Conservation (phyloP, 2,888 invertebrate genomes). For the Dryobota labecula region DNA sequence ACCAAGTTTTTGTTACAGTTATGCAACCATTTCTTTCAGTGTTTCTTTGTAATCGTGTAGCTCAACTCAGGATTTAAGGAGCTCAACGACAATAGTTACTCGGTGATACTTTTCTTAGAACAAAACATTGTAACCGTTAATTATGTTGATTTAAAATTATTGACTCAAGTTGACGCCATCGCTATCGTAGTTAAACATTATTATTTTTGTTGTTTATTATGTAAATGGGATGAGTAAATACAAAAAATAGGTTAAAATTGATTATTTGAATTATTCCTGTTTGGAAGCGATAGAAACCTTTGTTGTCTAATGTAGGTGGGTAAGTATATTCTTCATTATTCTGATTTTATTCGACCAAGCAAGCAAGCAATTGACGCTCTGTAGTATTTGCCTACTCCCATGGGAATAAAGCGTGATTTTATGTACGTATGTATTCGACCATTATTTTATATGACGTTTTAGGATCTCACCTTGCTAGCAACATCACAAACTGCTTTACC, state of each 20-base stretch:
- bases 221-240: constrained; percentile 51
- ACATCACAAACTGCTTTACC: not conserved
- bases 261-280: constrained; percentile 26
- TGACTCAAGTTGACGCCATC: constrained; percentile 57
- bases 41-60: too few species aligned
- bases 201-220: constrained; percentile 56
- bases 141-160: constrained; percentile 59
- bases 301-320: not conserved
- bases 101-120: constrained; percentile 20
- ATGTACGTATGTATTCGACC: too few species aligned
- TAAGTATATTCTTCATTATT: not conserved
- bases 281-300: not conserved
- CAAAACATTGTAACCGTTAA: constrained; percentile 43
- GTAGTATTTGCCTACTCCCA: too few species aligned
- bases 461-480: not conserved
- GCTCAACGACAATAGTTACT: too few species aligned
- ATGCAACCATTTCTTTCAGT: too few species aligned
- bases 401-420: too few species aligned
- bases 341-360: not conserved
- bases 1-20: too few species aligned
- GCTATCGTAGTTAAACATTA: constrained; percentile 57
- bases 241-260: constrained; percentile 64
- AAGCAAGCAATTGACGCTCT: too few species aligned
- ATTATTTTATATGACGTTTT: not conserved
- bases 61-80: too few species aligned